These are phyloP conservation scores for Oscheius myriophilus DNA, from an alignment of 2,888 invertebrate species.

Conservation along the genomic window DNA sequence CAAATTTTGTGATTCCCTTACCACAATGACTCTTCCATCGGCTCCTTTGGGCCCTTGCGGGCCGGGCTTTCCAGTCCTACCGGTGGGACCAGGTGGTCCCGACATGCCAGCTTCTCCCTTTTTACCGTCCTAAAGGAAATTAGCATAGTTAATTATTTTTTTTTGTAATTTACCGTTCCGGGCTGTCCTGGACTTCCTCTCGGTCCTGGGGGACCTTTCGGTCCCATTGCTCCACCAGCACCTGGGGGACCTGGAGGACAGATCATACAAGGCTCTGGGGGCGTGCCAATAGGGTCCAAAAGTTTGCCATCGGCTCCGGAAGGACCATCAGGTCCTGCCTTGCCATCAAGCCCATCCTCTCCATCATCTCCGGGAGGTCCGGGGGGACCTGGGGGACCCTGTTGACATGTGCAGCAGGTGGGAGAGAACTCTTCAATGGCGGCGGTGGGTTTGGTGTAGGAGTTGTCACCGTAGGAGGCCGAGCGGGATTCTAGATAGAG, in stretches of 20 bases:
- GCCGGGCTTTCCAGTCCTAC: constrained; percentile 53
- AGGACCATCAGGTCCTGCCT: constrained; percentile 46
- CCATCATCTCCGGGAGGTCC: constrained; percentile 56
- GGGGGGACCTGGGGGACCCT: constrained; percentile 48
- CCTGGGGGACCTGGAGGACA: constrained; percentile 67
- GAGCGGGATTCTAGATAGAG: neutral
- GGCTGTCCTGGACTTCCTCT: constrained; percentile 37
- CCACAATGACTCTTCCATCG: constrained; percentile 53
- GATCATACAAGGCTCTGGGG: constrained; percentile 67
- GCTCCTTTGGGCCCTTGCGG: constrained; percentile 53
- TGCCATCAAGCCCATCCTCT: constrained; percentile 51
- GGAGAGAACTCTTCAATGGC: constrained; percentile 46
- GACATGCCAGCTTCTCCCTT: constrained; percentile 64
- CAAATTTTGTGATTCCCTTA: constrained; percentile 14
- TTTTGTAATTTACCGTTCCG: constrained; percentile 8
- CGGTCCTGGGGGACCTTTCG: constrained; percentile 48
- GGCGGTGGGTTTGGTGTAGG: constrained; percentile 26
- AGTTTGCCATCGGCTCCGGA: constrained; percentile 46
- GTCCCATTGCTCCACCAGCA: constrained; percentile 40
- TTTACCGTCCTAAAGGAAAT: constrained; percentile 53
- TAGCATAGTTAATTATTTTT: neutral
- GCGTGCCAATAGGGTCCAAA: constrained; percentile 42
- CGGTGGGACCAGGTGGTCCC: constrained; percentile 64
- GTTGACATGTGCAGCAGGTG: constrained; percentile 49
- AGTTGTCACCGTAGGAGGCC: constrained; percentile 23